Conservation (phyloP, 2,797 vertebrate species). For the Lycodopsis pacificus region DNA sequence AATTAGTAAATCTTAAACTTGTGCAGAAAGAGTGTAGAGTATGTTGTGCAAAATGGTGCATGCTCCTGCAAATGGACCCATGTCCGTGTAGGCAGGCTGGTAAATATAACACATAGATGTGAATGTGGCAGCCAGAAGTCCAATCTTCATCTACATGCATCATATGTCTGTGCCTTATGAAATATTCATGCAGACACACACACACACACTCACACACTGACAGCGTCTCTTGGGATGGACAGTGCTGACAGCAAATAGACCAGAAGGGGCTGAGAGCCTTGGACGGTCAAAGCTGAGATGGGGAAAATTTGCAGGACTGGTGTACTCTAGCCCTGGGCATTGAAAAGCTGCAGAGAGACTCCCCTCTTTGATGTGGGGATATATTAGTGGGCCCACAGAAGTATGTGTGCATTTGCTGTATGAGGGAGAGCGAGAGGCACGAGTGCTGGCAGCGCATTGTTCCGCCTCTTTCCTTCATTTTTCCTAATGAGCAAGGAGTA, state of each 20-base stretch:
- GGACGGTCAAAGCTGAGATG: constrained; percentile 34
- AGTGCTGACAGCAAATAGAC: constrained; percentile 39
- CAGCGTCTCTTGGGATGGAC: constrained; percentile 21
- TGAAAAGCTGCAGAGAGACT: constrained; percentile 29
- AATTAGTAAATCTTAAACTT: neutral
- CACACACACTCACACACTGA: constrained; percentile 7
- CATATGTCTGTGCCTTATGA: constrained; percentile 37
- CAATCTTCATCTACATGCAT: constrained; percentile 41
- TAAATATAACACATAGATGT: constrained; percentile 7
- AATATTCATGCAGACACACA: constrained; percentile 46
- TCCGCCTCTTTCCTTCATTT: constrained; percentile 44
- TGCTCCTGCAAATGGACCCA: neutral
- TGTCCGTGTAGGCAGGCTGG: neutral
- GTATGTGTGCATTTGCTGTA: constrained; percentile 43
- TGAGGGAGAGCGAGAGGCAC: constrained; percentile 21
- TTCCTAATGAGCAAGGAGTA: constrained; percentile 54
- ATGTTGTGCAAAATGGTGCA: neutral
- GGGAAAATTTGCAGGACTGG: constrained; percentile 44
- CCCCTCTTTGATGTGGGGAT: constrained; percentile 68
- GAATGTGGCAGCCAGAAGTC: constrained; percentile 15
- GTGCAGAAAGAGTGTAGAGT: neutral
- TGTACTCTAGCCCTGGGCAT: constrained; percentile 47
- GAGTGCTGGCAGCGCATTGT: constrained; percentile 37
- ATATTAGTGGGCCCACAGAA: constrained; percentile 65
- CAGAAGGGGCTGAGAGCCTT: constrained; percentile 36